Percentiles rank a stretch among this genome's conserved stretches.
phyloP scores from a whole-genome alignment of 2,888 invertebrate species.

The Neuroscelio doddi region DNA sequence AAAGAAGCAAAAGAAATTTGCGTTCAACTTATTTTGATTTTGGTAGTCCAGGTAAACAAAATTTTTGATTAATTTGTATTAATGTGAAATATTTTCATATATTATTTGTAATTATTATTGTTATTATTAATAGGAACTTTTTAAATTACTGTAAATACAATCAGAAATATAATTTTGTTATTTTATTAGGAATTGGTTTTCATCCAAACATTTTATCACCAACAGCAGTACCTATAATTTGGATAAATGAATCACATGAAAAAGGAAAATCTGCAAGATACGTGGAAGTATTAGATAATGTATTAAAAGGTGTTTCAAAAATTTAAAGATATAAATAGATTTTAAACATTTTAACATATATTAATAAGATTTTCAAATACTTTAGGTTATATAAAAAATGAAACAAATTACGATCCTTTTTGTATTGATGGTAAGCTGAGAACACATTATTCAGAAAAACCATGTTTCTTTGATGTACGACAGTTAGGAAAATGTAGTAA shows the following conservation, averaged over 20 bases:
- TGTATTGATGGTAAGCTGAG: not conserved
- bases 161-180: not conserved
- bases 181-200: not conserved
- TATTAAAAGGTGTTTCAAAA: not conserved
- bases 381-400: not conserved
- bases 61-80: no score
- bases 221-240: not conserved
- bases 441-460: not conserved
- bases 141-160: no score
- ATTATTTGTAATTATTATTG: no score
- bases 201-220: not conserved
- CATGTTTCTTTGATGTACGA: not conserved
- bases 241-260: not conserved
- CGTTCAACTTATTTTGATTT: constrained; percentile 37
- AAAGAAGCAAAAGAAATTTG: not conserved
- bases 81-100: no score
- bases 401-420: not conserved
- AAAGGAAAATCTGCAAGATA: not conserved
- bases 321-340: no score
- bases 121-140: no score
- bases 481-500: not conserved
- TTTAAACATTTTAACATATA: no score
- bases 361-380: no score
- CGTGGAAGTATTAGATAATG: not conserved
- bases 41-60: constrained; percentile 52